Conservation (phyloP, 2,888 invertebrate genomes). For the Tenthredo distinguenda region DNA sequence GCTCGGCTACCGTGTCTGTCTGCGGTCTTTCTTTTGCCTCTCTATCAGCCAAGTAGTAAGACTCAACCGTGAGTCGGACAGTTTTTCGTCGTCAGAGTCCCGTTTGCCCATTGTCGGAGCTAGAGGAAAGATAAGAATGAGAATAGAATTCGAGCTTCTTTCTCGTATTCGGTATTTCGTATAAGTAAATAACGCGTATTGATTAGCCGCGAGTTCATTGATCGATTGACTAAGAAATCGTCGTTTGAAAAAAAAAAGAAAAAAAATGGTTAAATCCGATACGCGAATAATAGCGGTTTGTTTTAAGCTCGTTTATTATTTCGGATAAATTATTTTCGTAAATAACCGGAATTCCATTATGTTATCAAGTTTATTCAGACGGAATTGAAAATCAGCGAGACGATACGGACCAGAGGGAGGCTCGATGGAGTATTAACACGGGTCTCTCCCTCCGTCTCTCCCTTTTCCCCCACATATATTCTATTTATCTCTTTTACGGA, state of each 20-base stretch:
- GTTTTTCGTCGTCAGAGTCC: background rate
- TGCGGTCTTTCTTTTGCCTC: background rate
- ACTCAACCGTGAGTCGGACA: slow-evolving; percentile 11
- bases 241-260: no score
- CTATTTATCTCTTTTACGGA: background rate
- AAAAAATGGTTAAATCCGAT: no score
- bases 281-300: no score
- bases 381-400: slow-evolving; percentile 26
- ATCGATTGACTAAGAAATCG: no score
- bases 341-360: background rate
- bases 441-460: background rate
- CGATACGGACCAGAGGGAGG: background rate
- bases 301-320: background rate
- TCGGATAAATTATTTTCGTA: background rate
- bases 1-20: background rate
- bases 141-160: background rate
- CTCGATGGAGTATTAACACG: background rate
- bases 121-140: background rate
- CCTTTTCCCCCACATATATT: background rate
- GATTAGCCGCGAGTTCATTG: no score
- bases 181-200: no score
- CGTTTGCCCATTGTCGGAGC: background rate
- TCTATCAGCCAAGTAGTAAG: slow-evolving; percentile 17
- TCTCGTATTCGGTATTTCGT: background rate
- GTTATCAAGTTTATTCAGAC: slow-evolving; percentile 1